phyloP scores from a whole-genome alignment of 53 echinoderm and acorn worm species.

The Mesocentrotus franciscanus region DNA sequence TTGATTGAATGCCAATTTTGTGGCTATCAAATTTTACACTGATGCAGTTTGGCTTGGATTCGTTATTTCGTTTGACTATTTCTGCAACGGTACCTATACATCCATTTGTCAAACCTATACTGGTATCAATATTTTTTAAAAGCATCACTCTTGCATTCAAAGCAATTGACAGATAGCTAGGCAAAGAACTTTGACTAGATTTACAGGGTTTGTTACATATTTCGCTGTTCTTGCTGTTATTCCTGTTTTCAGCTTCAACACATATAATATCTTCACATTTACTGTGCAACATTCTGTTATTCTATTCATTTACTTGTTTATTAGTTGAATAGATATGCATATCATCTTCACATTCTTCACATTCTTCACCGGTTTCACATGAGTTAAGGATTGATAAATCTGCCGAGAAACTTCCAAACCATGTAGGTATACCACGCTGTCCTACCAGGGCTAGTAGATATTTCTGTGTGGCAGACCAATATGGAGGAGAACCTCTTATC shows the following conservation, averaged over 20 bases:
- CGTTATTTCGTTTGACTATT: background rate
- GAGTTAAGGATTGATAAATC: conserved; percentile 60
- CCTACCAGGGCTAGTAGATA: too few species aligned
- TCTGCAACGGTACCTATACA: conserved; percentile 26
- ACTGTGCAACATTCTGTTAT: conserved; percentile 63
- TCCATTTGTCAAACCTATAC: conserved; percentile 60
- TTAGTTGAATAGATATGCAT: too few species aligned
- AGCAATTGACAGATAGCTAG: conserved; percentile 65
- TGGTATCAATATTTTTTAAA: conserved; percentile 62
- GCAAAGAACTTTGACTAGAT: conserved; percentile 6
- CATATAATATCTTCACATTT: conserved; percentile 57
- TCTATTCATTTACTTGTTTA: conserved; percentile 68
- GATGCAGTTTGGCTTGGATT: background rate
- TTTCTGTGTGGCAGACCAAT: too few species aligned
- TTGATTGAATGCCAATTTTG: background rate
- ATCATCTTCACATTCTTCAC: too few species aligned
- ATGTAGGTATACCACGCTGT: too few species aligned
- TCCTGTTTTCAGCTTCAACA: conserved; percentile 59
- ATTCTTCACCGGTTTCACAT: conserved; percentile 51
- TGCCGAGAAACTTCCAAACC: too few species aligned
- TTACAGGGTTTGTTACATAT: background rate
- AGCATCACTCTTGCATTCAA: conserved; percentile 62
- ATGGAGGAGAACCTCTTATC: too few species aligned
- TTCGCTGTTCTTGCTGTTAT: conserved; percentile 8
- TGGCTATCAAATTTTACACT: background rate